These are phyloP conservation scores for Dromococcyx pavoninus DNA, from an alignment of 2,797 vertebrate species.

Conservation along the genomic window DNA sequence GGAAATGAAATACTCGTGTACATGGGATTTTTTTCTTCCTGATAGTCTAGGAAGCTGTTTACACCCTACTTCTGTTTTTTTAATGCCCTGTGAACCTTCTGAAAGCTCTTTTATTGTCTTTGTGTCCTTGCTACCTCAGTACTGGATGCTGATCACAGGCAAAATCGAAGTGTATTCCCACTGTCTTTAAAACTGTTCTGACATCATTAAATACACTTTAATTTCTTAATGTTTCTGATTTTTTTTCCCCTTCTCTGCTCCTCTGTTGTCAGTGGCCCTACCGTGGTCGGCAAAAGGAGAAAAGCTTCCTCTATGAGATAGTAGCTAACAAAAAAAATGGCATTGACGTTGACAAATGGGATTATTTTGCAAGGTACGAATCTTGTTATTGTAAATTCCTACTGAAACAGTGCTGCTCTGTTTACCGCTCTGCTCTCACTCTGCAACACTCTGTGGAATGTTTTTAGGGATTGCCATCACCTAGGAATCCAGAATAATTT, in stretches of 20 bases:
- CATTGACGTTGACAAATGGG: conserved; percentile 98
- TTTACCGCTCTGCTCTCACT: not conserved
- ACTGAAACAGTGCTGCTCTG: not conserved
- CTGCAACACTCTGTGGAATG: conserved; percentile 45
- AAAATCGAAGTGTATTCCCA: not conserved
- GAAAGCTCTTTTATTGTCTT: not conserved
- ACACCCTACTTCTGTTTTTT: not conserved
- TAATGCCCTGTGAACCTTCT: not conserved
- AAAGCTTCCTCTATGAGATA: conserved; percentile 95
- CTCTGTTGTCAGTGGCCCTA: conserved; percentile 83
- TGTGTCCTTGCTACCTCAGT: not conserved
- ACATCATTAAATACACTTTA: not conserved
- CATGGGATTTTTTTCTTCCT: not conserved
- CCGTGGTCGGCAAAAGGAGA: conserved; percentile 83
- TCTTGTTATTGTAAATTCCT: not conserved
- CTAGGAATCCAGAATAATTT: conserved; percentile 96
- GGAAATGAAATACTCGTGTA: not conserved
- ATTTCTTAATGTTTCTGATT: not conserved
- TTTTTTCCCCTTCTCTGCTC: not conserved
- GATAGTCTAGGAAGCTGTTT: not conserved
- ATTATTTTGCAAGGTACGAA: conserved; percentile 94
- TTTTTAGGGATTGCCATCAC: conserved; percentile 90
- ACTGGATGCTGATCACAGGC: not conserved
- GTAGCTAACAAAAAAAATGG: conserved; percentile 95
- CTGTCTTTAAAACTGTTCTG: not conserved